These are phyloP conservation scores for Rhinogobio ventralis DNA, from an alignment of 2,797 vertebrate genomes.

Conservation along the genomic window DNA sequence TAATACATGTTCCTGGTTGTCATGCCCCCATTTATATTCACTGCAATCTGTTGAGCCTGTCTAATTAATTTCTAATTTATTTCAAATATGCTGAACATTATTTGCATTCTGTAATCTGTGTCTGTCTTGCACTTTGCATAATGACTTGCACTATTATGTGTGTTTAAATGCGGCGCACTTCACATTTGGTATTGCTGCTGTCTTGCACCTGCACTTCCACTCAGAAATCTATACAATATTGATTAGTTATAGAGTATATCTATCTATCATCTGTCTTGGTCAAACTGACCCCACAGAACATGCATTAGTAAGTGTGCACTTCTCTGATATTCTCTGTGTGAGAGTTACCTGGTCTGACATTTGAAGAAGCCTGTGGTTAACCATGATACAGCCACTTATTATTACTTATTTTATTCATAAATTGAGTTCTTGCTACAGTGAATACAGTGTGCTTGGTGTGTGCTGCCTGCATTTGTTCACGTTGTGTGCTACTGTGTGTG, in stretches of 20 bases:
- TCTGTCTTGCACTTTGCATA: constrained; percentile 30
- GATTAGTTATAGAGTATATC: constrained; percentile 27
- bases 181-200: constrained; percentile 5
- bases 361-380: background rate
- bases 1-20: constrained; percentile 5
- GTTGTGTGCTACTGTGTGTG: background rate
- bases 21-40: constrained; percentile 27
- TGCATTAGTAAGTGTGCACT: constrained; percentile 30
- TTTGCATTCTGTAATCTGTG: constrained; percentile 31
- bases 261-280: constrained; percentile 21
- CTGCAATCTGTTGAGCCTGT: constrained; percentile 18
- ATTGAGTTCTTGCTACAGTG: background rate
- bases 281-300: constrained; percentile 22
- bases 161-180: background rate
- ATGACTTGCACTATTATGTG: constrained; percentile 3
- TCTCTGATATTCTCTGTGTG: constrained; percentile 28
- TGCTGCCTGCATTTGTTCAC: background rate
- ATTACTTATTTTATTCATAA: constrained; percentile 25
- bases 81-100: constrained; percentile 36
- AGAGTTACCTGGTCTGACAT: constrained; percentile 14
- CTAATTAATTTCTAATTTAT: constrained; percentile 40
- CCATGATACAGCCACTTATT: constrained; percentile 10
- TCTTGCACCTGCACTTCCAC: constrained; percentile 4
- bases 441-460: background rate
- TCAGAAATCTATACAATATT: constrained; percentile 36